These are phyloP conservation scores for Meta bourneti DNA, from an alignment of 2,888 invertebrate genomes.

Conservation along the genomic window DNA sequence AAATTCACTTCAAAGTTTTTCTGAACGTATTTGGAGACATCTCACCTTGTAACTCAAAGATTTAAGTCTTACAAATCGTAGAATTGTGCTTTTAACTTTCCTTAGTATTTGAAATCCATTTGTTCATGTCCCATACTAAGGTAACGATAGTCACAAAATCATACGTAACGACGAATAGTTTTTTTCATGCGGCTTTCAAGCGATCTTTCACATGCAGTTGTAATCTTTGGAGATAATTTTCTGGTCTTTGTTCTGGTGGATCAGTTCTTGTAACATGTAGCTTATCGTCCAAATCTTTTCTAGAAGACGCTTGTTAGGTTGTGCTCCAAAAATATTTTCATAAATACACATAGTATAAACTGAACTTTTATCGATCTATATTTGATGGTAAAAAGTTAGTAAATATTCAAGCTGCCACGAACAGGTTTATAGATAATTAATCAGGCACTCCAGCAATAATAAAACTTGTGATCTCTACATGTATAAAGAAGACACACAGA, in stretches of 20 bases:
- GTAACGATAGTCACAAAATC: too few species aligned
- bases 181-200: too few species aligned
- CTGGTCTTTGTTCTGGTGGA: too few species aligned
- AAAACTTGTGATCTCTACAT: neutral
- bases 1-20: neutral
- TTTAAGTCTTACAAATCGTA: neutral
- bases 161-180: too few species aligned
- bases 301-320: too few species aligned
- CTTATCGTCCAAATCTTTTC: too few species aligned
- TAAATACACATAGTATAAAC: neutral
- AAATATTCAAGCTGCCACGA: slow-evolving; percentile 42
- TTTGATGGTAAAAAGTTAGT: slow-evolving; percentile 12
- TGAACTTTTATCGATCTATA: neutral
- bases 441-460: slow-evolving; percentile 47
- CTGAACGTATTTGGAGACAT: neutral
- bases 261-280: too few species aligned
- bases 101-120: neutral
- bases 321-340: too few species aligned
- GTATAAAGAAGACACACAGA: neutral
- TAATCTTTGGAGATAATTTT: too few species aligned
- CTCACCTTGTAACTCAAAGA: neutral
- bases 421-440: slow-evolving; percentile 36
- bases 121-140: too few species aligned
- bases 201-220: too few species aligned
- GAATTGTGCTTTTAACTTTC: neutral